Conservation (phyloP, 1,140 invertebrate genomes). For the Mamestra configurata region DNA sequence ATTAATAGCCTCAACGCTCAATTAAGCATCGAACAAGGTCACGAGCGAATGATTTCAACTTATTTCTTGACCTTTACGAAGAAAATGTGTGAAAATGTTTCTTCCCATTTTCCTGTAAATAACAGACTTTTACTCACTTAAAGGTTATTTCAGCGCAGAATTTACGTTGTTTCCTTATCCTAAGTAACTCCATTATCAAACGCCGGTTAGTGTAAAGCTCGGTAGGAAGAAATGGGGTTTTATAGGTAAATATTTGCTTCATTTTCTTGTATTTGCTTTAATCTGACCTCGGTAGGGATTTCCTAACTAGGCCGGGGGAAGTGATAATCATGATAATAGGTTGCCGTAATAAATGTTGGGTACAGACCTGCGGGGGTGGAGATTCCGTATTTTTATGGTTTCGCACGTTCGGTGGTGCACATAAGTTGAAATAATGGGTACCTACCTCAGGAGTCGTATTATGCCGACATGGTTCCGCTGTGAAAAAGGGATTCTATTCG, state of each 20-base stretch:
- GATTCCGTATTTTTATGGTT: not conserved
- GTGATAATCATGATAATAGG: conserved; percentile 12
- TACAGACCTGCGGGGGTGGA: not conserved
- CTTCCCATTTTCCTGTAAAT: conserved; percentile 7
- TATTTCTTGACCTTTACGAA: conserved; percentile 9
- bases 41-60: conserved; percentile 7
- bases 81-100: not conserved
- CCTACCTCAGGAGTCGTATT: too few relatives aligned
- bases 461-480: too few relatives aligned
- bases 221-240: not conserved
- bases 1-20: conserved; percentile 37
- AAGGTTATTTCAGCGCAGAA: not conserved
- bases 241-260: conserved; percentile 34
- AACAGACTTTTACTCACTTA: not conserved
- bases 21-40: conserved; percentile 40
- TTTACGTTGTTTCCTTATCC: conserved; percentile 22
- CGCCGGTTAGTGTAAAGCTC: conserved; percentile 14
- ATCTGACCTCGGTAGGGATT: conserved; percentile 3
- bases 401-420: too few relatives aligned
- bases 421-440: too few relatives aligned
- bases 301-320: not conserved
- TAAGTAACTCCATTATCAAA: conserved; percentile 39
- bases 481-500: too few relatives aligned
- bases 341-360: not conserved
- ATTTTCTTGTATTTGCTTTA: conserved; percentile 30